Percentiles rank a stretch among this genome's conserved stretches.
These are phyloP conservation scores for Lymantria dispar DNA, from an alignment of 2,888 invertebrate species.

Conservation along the genomic window DNA sequence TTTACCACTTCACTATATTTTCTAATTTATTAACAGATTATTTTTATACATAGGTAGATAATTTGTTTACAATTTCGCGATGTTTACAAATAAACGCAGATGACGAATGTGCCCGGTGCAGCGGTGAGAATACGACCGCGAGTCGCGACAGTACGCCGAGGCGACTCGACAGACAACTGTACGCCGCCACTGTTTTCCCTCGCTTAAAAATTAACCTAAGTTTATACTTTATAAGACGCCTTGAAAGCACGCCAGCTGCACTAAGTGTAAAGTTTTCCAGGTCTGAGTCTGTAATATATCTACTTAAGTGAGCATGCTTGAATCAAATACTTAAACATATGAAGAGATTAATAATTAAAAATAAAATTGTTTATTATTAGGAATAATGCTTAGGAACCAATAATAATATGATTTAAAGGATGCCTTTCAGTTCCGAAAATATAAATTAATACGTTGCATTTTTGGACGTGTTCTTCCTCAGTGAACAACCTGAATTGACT, in stretches of 20 bases:
- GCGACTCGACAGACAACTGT: constrained; percentile 54
- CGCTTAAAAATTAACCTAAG: constrained; percentile 60
- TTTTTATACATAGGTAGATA: not conserved
- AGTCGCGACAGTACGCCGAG: constrained; percentile 33
- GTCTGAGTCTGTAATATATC: constrained; percentile 20
- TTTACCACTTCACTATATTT: constrained; percentile 13
- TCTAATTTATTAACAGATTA: not conserved
- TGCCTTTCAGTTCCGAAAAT: too few species aligned
- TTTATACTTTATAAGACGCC: constrained; percentile 7
- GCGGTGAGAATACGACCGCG: constrained; percentile 5
- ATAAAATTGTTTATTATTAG: too few species aligned
- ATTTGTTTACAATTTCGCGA: not conserved
- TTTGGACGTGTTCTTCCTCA: too few species aligned
- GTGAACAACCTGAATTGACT: too few species aligned
- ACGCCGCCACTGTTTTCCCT: constrained; percentile 52
- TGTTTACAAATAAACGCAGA: constrained; percentile 30
- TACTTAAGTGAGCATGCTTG: too few species aligned
- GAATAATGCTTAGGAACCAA: too few species aligned
- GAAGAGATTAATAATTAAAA: not conserved
- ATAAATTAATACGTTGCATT: too few species aligned
- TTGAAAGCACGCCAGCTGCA: constrained; percentile 65
- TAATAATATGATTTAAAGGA: too few species aligned
- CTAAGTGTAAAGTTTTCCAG: constrained; percentile 57
- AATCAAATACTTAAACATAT: not conserved
- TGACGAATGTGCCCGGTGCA: not conserved